Evolutionary conservation across 1,140 invertebrate genomes (phyloP), one percentile per base, ranked within the genome.

Genomic region (Drepana arcuata): DNA sequence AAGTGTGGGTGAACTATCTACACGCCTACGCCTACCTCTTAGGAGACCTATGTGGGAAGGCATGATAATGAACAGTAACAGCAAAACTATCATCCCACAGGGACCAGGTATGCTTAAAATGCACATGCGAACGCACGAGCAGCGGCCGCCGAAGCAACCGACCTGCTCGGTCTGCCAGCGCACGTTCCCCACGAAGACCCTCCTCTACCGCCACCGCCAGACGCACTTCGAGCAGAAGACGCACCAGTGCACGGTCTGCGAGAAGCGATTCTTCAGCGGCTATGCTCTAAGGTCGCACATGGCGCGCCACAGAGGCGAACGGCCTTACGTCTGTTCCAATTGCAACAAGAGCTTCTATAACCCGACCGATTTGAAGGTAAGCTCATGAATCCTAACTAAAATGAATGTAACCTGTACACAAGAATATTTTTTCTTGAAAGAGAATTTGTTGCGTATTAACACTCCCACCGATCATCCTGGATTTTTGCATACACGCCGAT

Each of bases 61-160:
- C n/a, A n/a, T n/a, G n/a, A n/a, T n/a, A n/a, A n/a, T n/a, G n/a
- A n/a, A n/a, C n/a, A n/a, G n/a, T n/a, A n/a, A n/a, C n/a, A n/a
- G n/a, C n/a, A n/a, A n/a, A n/a, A n/a, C n/a, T n/a, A n/a, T n/a
- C n/a, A n/a, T n/a, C n/a, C 71, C 80, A 35, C 79, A 87, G 75
- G 86, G 86, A 12, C 86, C 86, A 2, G 86, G 86, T 4, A 88
- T 88, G 86, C 48, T 88, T 14, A 85, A 85, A 44, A 86, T 88
- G 85, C 86, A 88, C 53, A 87, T 87, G 86, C 82, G 86, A 3
- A 87, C 86, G 0, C 86, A 88, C 67, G 86, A 88, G 42, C 65
- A 82, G 34, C 55, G 84, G 0, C 84, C 86, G 0, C 77, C 84
- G 0, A 85, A 82, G 38, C 83, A 83, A 41, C 86, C 86, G 1